phyloP scores from a whole-genome alignment of 2,888 invertebrate genomes.

The Rutpela maculata region DNA sequence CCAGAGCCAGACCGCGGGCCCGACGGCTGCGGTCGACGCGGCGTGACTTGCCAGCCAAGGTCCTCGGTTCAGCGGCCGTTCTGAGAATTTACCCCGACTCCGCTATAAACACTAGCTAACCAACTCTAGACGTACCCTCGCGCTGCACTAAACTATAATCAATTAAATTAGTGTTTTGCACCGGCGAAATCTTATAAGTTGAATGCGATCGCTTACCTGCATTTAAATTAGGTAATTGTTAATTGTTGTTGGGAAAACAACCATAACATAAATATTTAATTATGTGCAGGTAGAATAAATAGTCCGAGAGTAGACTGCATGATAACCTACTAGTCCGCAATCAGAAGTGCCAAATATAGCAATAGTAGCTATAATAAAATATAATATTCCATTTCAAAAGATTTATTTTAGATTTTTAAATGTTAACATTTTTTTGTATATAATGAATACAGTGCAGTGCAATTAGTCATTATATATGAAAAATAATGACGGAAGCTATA shows the following conservation, averaged over 20 bases:
- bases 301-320: too few relatives aligned
- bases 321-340: too few relatives aligned
- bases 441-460: too few relatives aligned
- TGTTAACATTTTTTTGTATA: too few relatives aligned
- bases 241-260: background rate
- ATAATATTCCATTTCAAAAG: too few relatives aligned
- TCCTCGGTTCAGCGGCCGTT: constrained; percentile 64
- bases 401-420: too few relatives aligned
- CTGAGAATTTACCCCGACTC: constrained; percentile 57
- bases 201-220: constrained; percentile 5
- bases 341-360: too few relatives aligned
- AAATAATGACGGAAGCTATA: too few relatives aligned
- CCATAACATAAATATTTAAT: background rate
- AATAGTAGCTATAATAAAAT: too few relatives aligned
- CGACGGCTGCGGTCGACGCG: constrained; percentile 55
- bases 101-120: constrained; percentile 25
- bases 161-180: constrained; percentile 30
- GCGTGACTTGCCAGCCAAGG: constrained; percentile 61
- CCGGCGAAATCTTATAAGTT: constrained; percentile 18
- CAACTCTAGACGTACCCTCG: constrained; percentile 41
- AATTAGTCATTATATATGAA: too few relatives aligned
- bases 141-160: constrained; percentile 28
- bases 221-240: background rate
- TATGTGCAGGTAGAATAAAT: background rate
- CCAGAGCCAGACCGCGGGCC: constrained; percentile 48